Percentiles rank a stretch among this genome's conserved stretches.
phyloP scores from a whole-genome alignment of 2,888 invertebrate genomes.

The Eupithecia abbreviata region DNA sequence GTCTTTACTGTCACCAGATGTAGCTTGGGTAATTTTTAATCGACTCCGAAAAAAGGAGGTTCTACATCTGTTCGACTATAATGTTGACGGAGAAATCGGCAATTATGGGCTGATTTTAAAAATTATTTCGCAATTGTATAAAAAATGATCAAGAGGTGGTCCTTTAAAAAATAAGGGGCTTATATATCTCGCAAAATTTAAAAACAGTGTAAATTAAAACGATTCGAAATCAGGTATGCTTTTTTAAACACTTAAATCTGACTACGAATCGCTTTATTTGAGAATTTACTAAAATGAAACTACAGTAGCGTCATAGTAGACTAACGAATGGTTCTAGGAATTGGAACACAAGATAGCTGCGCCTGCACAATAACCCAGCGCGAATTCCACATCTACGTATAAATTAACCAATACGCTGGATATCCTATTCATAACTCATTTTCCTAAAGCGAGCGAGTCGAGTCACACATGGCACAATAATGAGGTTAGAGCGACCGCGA shows the following conservation, averaged over 20 bases:
- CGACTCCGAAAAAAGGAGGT: no score
- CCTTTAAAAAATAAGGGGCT: no score
- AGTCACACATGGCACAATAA: conserved; percentile 73
- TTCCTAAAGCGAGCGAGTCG: conserved; percentile 46
- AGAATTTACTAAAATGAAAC: background rate
- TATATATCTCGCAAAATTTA: no score
- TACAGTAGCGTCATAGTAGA: background rate
- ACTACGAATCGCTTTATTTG: background rate
- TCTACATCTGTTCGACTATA: no score
- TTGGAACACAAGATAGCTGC: conserved; percentile 24
- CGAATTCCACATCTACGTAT: conserved; percentile 20
- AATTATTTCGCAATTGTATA: no score
- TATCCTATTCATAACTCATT: conserved; percentile 49
- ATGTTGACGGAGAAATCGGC: no score
- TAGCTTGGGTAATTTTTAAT: background rate
- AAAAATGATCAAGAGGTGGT: no score
- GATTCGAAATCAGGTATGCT: no score
- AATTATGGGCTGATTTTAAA: no score
- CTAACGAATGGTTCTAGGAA: conserved; percentile 5
- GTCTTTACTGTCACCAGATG: background rate
- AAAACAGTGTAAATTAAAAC: no score
- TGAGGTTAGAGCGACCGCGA: conserved; percentile 70
- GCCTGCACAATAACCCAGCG: conserved; percentile 23
- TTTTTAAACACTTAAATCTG: no score
- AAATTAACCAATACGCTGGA: conserved; percentile 36